Base-by-base conservation (phyloP, 2,113 vertebrate species). In the Petrocephalus microphthalmus region DNA sequence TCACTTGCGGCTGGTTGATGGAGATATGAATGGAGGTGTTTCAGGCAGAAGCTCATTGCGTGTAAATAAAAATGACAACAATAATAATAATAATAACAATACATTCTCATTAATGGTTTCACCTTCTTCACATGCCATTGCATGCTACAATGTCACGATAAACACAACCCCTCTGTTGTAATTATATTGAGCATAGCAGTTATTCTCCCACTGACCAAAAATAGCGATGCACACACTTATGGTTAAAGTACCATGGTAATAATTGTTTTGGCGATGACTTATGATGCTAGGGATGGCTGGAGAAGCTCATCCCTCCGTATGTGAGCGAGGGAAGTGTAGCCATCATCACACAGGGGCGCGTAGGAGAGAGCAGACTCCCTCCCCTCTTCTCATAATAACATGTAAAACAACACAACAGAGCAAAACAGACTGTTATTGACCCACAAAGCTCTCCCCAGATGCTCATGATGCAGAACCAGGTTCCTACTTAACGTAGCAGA, bases 261-360 rank as follows among this genome's bases (percentile, higher is more conserved):
- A 84, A 88, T 89, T 89, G 87, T 89, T 87, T 91, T 91, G 89
- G 78, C 90, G 87, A 85, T 89, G 82, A 29, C 84, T 87, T 78
- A 52, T 51, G 60, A 64, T 67, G 88, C 45, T 78, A 86, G 45
- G 88, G 90, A 45, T 47, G 85, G 85, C 83, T 84, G 47, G 45
- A 84, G 54, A 64, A n/a, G n/a, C 33, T 86, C 54, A 45, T n/a
- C 53, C 54, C 84, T 85, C 29, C 84, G 7, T 54, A 60, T 25
- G 15, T 47, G 56, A 42, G 3, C 3, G 29, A 29, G 37, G 33
- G n/a, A 33, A 60, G 85, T 64, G 7, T 49, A 85, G 13, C 47
- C 45, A 33, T 51, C 49, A 51, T 15, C 86, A 11, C 15, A 60
- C 57, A 25, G 42, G 4, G 47, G 33, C 15, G 37, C 19, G 29